Evolutionary conservation across 2,113 vertebrate genomes (phyloP).

Genomic region (Stomatorhinus ivindoensis): DNA sequence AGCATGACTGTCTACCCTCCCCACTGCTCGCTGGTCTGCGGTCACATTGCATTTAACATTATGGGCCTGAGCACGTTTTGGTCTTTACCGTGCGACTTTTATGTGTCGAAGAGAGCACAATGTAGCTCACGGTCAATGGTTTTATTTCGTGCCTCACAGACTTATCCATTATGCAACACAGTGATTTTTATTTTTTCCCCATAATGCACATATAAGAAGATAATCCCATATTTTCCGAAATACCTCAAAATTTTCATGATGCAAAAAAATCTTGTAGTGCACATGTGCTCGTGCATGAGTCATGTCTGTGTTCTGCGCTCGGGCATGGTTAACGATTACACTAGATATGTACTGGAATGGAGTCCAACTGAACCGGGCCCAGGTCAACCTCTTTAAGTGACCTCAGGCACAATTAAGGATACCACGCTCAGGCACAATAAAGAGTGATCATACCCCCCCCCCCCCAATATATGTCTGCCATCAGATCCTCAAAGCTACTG

Average conservation of each 20-base stretch:
- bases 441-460: background rate
- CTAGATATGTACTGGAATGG: background rate
- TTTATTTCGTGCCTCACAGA: background rate
- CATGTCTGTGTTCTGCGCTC: background rate
- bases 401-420: background rate
- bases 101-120: background rate
- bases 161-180: background rate
- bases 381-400: background rate
- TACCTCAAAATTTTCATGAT: background rate
- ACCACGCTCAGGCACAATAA: background rate
- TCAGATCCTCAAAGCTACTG: background rate
- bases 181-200: background rate
- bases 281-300: background rate
- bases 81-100: background rate
- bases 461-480: too few relatives aligned
- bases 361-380: background rate
- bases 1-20: background rate
- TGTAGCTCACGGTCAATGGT: background rate
- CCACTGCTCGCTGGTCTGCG: background rate
- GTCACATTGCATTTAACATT: background rate
- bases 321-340: background rate
- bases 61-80: background rate
- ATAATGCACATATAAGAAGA: background rate
- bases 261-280: background rate
- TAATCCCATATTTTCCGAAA: background rate